phyloP scores from a whole-genome alignment of 2,888 invertebrate species.

The Digitonthophagus gazella region DNA sequence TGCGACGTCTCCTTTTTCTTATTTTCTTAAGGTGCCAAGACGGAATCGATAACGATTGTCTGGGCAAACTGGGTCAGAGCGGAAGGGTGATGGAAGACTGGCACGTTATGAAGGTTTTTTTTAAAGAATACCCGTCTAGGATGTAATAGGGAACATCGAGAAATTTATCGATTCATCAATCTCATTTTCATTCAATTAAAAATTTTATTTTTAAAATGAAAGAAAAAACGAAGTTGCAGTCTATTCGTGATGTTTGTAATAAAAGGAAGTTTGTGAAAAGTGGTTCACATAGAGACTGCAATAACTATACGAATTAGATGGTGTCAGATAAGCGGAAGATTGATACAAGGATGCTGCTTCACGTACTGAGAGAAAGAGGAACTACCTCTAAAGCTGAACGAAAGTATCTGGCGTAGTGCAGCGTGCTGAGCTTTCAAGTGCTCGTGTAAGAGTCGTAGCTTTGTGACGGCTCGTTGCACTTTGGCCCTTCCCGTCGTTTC shows the following conservation, averaged over 20 bases:
- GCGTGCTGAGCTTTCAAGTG: neutral
- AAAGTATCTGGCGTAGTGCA: neutral
- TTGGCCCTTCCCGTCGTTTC: neutral
- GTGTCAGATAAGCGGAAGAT: neutral
- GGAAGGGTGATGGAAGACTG: conserved; percentile 3
- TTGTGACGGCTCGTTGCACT: neutral
- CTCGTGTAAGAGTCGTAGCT: neutral
- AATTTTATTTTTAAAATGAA: too few species aligned
- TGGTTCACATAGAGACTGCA: conserved; percentile 8
- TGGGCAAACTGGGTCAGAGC: conserved; percentile 12
- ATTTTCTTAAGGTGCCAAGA: conserved; percentile 17
- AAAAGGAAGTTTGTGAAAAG: conserved; percentile 22
- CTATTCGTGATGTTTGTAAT: too few species aligned
- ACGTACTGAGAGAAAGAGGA: neutral
- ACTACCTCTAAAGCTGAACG: neutral
- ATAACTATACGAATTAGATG: neutral
- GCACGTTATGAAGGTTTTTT: neutral
- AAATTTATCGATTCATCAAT: conserved; percentile 6
- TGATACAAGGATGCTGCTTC: neutral
- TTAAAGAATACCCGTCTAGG: neutral
- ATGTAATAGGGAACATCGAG: neutral
- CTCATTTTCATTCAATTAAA: too few species aligned
- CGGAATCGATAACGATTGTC: conserved; percentile 18
- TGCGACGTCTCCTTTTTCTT: conserved; percentile 1
- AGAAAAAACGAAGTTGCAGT: too few species aligned